Conservation (phyloP, 2,888 invertebrate species). For the Taphrorychus bicolor region DNA sequence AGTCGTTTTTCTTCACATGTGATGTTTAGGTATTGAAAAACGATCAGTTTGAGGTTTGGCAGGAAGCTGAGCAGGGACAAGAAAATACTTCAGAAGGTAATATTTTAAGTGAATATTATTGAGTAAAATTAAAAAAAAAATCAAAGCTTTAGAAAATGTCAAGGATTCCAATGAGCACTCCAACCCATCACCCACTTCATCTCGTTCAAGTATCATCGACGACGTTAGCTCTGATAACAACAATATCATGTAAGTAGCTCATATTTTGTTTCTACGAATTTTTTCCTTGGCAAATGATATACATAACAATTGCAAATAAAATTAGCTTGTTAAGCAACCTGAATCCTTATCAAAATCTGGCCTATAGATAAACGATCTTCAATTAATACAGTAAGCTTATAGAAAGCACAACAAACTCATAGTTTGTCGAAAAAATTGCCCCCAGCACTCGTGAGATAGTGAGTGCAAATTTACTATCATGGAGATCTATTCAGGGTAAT, state of each 20-base stretch:
- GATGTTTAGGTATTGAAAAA: neutral
- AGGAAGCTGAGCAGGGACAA: neutral
- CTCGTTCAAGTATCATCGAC: conserved; percentile 15
- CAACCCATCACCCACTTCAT: conserved; percentile 20
- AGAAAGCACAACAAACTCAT: neutral
- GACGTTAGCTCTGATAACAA: conserved; percentile 10
- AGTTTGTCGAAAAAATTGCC: neutral
- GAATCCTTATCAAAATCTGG: neutral
- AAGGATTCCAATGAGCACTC: conserved; percentile 15
- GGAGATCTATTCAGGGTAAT: neutral
- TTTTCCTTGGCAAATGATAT: neutral
- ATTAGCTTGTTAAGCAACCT: neutral
- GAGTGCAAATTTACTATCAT: no score
- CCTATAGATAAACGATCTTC: neutral
- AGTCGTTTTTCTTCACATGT: neutral
- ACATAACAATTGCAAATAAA: neutral
- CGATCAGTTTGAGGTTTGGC: neutral
- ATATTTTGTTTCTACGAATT: neutral
- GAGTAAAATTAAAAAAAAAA: no score
- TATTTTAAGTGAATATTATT: no score
- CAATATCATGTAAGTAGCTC: neutral
- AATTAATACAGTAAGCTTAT: neutral
- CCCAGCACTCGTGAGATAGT: neutral
- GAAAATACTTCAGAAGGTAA: neutral
- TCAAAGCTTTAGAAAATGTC: conserved; percentile 18